Evolutionary conservation across 2,113 vertebrate genomes (phyloP), one percentile per base, ranked within the genome.

Genomic region (Cololabis saira): DNA sequence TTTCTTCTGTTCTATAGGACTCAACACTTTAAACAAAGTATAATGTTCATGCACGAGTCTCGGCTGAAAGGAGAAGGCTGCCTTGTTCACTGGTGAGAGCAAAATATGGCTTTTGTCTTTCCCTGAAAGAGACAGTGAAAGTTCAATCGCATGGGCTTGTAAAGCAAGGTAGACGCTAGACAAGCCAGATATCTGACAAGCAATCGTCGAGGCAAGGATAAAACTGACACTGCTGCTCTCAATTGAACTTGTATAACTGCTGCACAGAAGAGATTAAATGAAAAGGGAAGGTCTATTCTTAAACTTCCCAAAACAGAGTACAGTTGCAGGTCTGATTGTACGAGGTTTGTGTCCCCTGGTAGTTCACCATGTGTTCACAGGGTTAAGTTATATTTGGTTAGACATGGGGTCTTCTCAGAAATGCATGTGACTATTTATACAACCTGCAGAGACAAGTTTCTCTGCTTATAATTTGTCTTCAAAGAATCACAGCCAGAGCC

Each of bases 21-120:
- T 68, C 95, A 97, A 82, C 94, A 98, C 92, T 98, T 98, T 87
- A 97, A 95, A 92, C 92, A 97, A 78, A 98, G 96, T 74, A 97
- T 97, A 79, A 85, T 85, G 50, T 98, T 98, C 85, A 98, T 98
- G 76, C 96, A 98, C n/a, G 95, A 98, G 74, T 97, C 94, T 66
- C 92, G 96, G 0, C 93, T 98, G 61, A 91, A 91, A 70, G 93
- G 95, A 57, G 95, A 97, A 85, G 94, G 96, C 86, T 97, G 95
- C 75, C 93, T 99, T 0, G 96, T 98, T 54, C 96, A 98, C 83
- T 98, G 97, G 96, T 98, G 92, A 93, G 92, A 75, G 3, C 59
- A 40, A 17, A 41, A 67, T n/a, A n/a, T 30, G 14, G 3, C 45
- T 62, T 70, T 0, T 45, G 12, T 64, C 17, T 69, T 37, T 8